A percentile compares a stretch with the other conserved stretches of the same genome.
These are phyloP conservation scores for Acanthisitta chloris DNA, from an alignment of 2,113 vertebrate species.

Conservation along the genomic window DNA sequence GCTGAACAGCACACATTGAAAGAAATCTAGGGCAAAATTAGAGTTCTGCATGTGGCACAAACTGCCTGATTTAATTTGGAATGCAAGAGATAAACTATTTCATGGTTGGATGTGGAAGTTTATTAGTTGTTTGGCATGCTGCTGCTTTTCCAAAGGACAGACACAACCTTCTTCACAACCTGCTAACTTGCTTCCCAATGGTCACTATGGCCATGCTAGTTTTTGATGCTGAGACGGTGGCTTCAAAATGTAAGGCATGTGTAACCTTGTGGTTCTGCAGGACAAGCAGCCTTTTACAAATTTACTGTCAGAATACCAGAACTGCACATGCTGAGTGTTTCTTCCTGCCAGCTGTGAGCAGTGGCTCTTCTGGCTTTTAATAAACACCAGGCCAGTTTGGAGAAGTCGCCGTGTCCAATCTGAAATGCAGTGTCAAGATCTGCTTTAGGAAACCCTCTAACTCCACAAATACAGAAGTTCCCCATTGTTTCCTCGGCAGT, in stretches of 20 bases:
- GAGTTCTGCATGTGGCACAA: neutral
- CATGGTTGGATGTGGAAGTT: neutral
- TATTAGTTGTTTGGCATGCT: neutral
- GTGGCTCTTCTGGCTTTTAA: neutral
- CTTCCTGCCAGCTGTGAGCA: neutral
- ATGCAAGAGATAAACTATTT: neutral
- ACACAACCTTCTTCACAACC: neutral
- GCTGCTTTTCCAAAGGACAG: neutral
- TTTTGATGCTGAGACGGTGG: neutral
- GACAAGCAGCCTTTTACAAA: neutral
- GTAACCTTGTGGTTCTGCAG: neutral
- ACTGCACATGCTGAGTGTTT: neutral
- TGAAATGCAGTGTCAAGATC: neutral
- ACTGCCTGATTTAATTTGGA: neutral
- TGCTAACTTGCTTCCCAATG: neutral
- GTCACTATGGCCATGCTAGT: neutral
- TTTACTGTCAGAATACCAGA: neutral
- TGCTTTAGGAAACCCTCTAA: neutral
- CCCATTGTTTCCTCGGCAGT: neutral
- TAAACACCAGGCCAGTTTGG: neutral
- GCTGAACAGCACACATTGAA: neutral
- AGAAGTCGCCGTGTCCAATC: neutral
- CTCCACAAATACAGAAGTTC: neutral
- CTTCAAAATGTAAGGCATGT: neutral
- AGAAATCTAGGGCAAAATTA: slow-evolving; percentile 24